Base-by-base conservation (phyloP, 2,113 vertebrate genomes). In the Halcyon senegalensis region DNA sequence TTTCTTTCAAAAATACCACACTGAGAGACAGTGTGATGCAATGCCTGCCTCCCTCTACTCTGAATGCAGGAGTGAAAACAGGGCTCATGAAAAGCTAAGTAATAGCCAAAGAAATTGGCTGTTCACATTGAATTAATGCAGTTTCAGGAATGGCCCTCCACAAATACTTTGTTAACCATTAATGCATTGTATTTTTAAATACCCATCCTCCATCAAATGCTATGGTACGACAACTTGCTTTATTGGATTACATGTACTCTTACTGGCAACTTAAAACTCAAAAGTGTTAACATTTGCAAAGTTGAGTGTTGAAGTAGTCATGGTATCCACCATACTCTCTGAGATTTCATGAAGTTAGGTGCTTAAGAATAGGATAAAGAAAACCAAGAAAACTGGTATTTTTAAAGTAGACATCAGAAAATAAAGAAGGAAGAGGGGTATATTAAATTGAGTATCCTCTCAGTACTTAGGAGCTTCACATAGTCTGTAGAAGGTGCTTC, bases 41-140 rank as follows among this genome's bases (percentile, higher is more conserved):
- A 48, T 50, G 70, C 11, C 70, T 77, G 44, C 39, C 81, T 90
- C 20, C 17, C 18, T 46, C 13, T 83, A 20, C 46, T 89, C 66
- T 82, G 73, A 91, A 48, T n/a, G 50, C 53, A 60, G 41, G 75
- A 92, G 60, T 23, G 16, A 74, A 84, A 59, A 62, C 78, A 70
- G 50, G 58, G 50, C 83, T 70, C 56, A 74, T 12, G 8, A 84
- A 95, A 78, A 94, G 51, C 64, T 55, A 67, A 84, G 82, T 81
- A 90, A 96, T 80, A 91, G 70, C 62, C 75, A 44, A 62, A 94
- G 74, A 87, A 91, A 86, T 87, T 88, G 67, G 46, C 64, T 72
- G 15, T 92, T 87, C 48, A 20, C 66, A 51, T 68, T 87, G 96
- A 96, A 94, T 88, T 92, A 89, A 89, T 74, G 41, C 81, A 96